A percentile compares a stretch with the other conserved stretches of the same genome.
Evolutionary conservation across 92 coral and sea anemone species (phyloP).

Genomic region (Bergia puertoricense): DNA sequence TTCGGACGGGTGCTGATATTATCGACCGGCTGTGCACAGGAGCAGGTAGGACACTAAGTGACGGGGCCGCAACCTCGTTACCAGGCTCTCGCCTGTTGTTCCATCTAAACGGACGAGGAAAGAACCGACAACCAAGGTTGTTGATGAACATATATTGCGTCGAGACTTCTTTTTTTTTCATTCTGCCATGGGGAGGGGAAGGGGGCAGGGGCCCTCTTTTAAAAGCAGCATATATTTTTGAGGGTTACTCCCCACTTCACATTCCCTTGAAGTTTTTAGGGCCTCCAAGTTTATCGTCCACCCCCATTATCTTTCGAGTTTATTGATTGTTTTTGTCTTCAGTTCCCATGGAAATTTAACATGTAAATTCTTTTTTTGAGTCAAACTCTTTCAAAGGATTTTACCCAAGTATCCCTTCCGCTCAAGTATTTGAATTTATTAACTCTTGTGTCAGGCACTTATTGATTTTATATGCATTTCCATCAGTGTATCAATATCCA

Average conservation of each 20-base stretch:
- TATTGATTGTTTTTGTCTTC: not conserved
- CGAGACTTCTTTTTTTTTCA: too few relatives aligned
- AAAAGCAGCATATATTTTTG: too few relatives aligned
- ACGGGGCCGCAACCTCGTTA: not conserved
- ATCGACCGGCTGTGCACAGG: slow-evolving; percentile 89
- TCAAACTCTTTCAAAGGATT: not conserved
- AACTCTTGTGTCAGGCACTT: not conserved
- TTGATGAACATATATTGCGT: not conserved
- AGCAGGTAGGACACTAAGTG: slow-evolving; percentile 65
- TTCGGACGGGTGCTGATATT: slow-evolving; percentile 97
- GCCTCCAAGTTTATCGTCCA: too few relatives aligned
- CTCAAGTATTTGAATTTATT: not conserved
- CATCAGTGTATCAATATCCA: not conserved
- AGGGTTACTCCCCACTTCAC: too few relatives aligned
- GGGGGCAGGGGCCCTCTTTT: too few relatives aligned
- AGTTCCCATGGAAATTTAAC: too few relatives aligned
- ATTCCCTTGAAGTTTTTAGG: too few relatives aligned
- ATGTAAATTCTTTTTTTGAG: too few relatives aligned
- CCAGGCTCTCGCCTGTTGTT: not conserved
- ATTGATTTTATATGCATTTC: not conserved
- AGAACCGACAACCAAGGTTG: not conserved
- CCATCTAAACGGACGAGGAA: not conserved
- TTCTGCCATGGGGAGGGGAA: not conserved
- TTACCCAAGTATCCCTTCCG: not conserved
- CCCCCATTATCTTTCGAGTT: too few relatives aligned